A percentile compares a stretch with the other conserved stretches of the same genome.
phyloP scores from a whole-genome alignment of 2,888 invertebrate genomes.

The Galeopsomyia nigrocyanea region DNA sequence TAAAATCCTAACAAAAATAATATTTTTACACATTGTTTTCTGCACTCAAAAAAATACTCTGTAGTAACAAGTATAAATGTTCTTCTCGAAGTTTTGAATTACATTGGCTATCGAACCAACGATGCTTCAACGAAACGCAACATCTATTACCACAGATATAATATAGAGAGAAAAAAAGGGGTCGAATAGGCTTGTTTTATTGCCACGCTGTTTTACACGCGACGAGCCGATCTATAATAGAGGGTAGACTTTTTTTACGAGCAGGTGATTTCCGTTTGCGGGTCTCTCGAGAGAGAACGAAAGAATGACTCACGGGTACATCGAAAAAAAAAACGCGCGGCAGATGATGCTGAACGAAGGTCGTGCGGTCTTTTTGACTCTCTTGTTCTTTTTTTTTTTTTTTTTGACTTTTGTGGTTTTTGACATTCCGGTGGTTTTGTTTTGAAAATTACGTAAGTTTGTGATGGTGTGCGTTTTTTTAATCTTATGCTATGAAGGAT shows the following conservation, averaged over 20 bases:
- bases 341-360: constrained; percentile 7
- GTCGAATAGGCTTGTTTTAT: constrained; percentile 41
- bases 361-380: not conserved
- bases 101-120: not conserved
- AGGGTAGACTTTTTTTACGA: constrained; percentile 53
- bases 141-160: too few relatives aligned
- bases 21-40: too few relatives aligned
- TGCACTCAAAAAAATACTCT: too few relatives aligned
- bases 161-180: constrained; percentile 5
- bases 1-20: too few relatives aligned
- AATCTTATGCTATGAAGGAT: too few relatives aligned
- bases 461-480: too few relatives aligned
- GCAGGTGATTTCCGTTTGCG: constrained; percentile 58
- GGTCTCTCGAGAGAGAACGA: constrained; percentile 5
- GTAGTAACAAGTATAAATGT: too few relatives aligned
- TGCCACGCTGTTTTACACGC: constrained; percentile 50
- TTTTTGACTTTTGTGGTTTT: too few relatives aligned
- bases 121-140: constrained; percentile 8
- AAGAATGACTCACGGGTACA: constrained; percentile 31
- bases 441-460: too few relatives aligned
- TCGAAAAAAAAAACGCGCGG: not conserved
- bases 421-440: too few relatives aligned
- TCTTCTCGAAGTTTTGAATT: too few relatives aligned
- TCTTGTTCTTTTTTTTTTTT: too few relatives aligned
- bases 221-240: constrained; percentile 37